phyloP scores from a whole-genome alignment of 1,140 invertebrate genomes.

The Aleiodes sp. region DNA sequence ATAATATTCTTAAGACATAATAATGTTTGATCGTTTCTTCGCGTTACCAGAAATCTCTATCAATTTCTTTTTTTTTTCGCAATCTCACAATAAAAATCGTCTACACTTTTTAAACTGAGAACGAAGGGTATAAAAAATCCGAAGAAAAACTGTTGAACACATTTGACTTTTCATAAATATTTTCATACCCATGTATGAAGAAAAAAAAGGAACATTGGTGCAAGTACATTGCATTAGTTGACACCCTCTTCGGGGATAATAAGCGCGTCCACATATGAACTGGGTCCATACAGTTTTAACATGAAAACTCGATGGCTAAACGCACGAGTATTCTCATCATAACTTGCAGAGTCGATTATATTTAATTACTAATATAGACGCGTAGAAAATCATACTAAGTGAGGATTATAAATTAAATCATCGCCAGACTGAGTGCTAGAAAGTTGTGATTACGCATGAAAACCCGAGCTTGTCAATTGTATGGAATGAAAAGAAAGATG shows the following conservation, averaged over 20 bases:
- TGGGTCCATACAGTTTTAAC: neutral
- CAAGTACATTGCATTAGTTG: constrained; percentile 1
- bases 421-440: constrained; percentile 52
- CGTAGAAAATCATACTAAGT: constrained; percentile 56
- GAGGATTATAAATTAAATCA: constrained; percentile 64
- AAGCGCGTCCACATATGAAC: neutral
- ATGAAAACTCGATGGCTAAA: constrained; percentile 4
- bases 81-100: neutral
- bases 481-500: neutral
- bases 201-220: constrained; percentile 8
- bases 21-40: neutral
- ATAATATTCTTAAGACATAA: constrained; percentile 51
- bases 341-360: neutral
- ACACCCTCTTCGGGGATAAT: neutral
- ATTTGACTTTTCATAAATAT: neutral
- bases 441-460: constrained; percentile 28
- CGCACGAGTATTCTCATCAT: neutral
- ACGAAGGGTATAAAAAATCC: neutral
- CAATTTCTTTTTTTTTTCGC: neutral
- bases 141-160: neutral
- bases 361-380: constrained; percentile 22
- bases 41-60: neutral
- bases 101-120: neutral
- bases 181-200: neutral
- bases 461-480: neutral